These are phyloP conservation scores for Microplitis deprimator DNA, from an alignment of 2,888 invertebrate species.

Conservation along the genomic window DNA sequence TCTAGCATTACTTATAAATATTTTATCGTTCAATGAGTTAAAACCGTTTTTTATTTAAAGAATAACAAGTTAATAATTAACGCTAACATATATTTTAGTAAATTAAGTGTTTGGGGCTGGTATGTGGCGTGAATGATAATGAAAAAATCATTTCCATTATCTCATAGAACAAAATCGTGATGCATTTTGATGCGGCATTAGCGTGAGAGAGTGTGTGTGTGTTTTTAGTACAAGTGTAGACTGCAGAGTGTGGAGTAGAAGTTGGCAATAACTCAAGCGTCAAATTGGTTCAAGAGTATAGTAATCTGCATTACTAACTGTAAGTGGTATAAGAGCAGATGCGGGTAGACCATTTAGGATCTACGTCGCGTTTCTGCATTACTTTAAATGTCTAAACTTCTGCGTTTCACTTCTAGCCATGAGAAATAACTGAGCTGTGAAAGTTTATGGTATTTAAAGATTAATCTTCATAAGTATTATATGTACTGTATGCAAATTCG, in stretches of 20 bases:
- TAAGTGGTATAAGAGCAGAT: slow-evolving; percentile 39
- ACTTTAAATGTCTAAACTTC: slow-evolving; percentile 16
- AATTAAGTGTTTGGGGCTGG: not conserved
- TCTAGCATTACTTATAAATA: not conserved
- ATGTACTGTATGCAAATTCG: not conserved
- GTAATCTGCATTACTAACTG: slow-evolving; percentile 50
- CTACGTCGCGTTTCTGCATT: slow-evolving; percentile 22
- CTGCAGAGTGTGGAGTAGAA: slow-evolving; percentile 34
- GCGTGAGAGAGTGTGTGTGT: not conserved
- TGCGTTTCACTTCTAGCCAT: slow-evolving; percentile 9
- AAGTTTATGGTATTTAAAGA: slow-evolving; percentile 13
- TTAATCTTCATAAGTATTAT: not conserved
- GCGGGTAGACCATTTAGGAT: slow-evolving; percentile 33
- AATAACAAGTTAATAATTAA: not conserved
- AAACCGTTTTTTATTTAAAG: not conserved
- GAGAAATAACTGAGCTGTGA: not conserved
- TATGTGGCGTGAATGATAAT: not conserved
- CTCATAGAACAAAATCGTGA: not conserved
- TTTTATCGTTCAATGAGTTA: not conserved
- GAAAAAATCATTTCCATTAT: not conserved
- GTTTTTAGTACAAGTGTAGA: not conserved
- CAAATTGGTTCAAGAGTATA: slow-evolving; percentile 49
- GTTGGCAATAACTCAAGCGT: slow-evolving; percentile 48
- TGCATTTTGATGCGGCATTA: not conserved
- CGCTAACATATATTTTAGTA: not conserved